Percentiles rank a stretch among this genome's conserved stretches.
These are phyloP conservation scores for Tympanoctomys barrerae DNA, from an alignment of 2,797 vertebrate genomes.

Conservation along the genomic window DNA sequence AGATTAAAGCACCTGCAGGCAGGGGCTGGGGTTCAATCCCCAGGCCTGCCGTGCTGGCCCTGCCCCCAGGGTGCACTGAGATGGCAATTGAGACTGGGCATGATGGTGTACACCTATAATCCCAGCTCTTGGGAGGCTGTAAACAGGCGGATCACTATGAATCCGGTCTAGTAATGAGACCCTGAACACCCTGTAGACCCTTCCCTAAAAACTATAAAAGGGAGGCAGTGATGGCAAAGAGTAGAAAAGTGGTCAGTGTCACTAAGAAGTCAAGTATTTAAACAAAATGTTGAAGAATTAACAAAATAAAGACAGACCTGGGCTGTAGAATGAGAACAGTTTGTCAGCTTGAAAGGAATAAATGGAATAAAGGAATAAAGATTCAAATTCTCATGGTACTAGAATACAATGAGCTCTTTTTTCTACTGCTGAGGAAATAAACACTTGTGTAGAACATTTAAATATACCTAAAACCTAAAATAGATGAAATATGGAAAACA, in stretches of 20 bases:
- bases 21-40: no score
- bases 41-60: no score
- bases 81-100: no score
- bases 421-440: background rate
- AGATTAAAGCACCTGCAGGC: no score
- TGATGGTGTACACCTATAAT: no score
- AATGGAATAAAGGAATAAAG: background rate
- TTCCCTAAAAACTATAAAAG: no score
- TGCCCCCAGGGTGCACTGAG: no score
- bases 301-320: background rate
- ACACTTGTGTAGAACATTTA: background rate
- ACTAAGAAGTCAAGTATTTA: background rate
- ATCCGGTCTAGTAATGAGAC: no score
- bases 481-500: background rate
- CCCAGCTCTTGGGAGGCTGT: no score
- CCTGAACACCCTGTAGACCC: no score
- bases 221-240: background rate
- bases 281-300: slow-evolving; percentile 15
- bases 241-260: background rate
- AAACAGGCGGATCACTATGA: no score
- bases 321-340: background rate
- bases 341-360: background rate
- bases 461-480: background rate
- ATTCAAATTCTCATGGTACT: background rate
- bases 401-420: background rate